phyloP scores from a whole-genome alignment of 2,888 invertebrate species.

The Tenthredo scrophulariae region DNA sequence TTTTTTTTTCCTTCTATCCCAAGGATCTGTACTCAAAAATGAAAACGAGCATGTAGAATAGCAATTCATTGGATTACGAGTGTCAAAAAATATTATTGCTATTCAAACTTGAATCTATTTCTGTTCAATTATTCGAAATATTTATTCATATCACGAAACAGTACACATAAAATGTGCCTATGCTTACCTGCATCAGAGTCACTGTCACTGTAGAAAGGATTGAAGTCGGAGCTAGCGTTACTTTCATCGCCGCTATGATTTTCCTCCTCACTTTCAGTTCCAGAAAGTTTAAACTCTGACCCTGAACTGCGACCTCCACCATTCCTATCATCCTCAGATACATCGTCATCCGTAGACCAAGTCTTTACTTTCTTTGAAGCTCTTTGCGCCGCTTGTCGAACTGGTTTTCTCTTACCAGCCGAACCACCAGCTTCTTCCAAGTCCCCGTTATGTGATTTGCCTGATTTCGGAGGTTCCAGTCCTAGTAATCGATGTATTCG shows the following conservation, averaged over 20 bases:
- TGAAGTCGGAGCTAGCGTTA: conserved; percentile 90
- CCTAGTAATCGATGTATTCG: conserved; percentile 90
- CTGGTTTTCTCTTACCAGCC: conserved; percentile 82
- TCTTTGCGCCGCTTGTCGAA: conserved; percentile 82
- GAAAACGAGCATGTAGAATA: neutral
- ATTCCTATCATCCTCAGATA: conserved; percentile 82
- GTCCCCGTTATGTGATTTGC: conserved; percentile 77
- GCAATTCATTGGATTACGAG: neutral
- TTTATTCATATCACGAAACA: neutral
- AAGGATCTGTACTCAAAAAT: conserved; percentile 83
- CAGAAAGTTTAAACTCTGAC: conserved; percentile 81
- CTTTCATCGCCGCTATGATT: conserved; percentile 78
- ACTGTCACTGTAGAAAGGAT: conserved; percentile 93
- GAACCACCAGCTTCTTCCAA: conserved; percentile 73
- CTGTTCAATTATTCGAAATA: neutral
- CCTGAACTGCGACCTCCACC: conserved; percentile 77
- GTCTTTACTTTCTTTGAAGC: conserved; percentile 80
- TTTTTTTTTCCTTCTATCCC: conserved; percentile 86
- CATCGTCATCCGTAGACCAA: conserved; percentile 80
- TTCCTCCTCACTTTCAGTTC: conserved; percentile 75
- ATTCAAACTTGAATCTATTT: neutral
- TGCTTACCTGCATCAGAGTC: conserved; percentile 88
- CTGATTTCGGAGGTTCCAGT: conserved; percentile 79
- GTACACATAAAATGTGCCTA: conserved; percentile 59
- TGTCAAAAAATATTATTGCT: neutral